phyloP scores from a whole-genome alignment of 2,888 invertebrate genomes.

The Heliothis peltigera region DNA sequence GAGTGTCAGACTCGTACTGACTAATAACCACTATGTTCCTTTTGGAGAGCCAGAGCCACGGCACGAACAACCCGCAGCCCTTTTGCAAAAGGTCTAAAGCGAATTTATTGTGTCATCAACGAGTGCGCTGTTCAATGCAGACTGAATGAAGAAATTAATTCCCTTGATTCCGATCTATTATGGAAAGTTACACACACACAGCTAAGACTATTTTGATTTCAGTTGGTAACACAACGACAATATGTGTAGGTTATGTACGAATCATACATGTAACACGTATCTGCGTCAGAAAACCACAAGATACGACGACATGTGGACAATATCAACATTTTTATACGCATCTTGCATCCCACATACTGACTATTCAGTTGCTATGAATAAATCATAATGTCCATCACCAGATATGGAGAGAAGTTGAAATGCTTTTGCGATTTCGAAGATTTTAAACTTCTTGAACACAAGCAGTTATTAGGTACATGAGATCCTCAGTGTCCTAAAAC shows the following conservation, averaged over 20 bases:
- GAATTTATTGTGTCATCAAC: too few species aligned
- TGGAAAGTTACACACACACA: background rate
- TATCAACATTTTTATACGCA: constrained; percentile 3
- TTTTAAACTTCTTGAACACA: too few species aligned
- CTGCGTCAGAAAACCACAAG: constrained; percentile 23
- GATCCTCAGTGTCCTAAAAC: too few species aligned
- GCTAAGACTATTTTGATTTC: background rate
- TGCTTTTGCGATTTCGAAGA: background rate
- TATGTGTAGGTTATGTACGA: constrained; percentile 3
- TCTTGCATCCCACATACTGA: constrained; percentile 5
- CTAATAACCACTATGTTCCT: too few species aligned
- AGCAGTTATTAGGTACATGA: too few species aligned
- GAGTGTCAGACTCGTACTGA: too few species aligned
- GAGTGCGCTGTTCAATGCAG: too few species aligned
- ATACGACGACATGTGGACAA: constrained; percentile 17
- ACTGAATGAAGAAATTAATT: too few species aligned
- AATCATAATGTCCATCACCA: background rate
- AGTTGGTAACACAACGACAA: background rate
- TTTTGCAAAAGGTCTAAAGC: too few species aligned
- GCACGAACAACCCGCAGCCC: too few species aligned
- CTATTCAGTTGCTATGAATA: constrained; percentile 10
- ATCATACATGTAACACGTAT: background rate
- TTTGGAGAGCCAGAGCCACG: too few species aligned
- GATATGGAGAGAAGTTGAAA: background rate
- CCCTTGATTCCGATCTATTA: background rate